Evolutionary conservation across 2,797 vertebrate species (phyloP).

Genomic region (Poeciliopsis gracilis): DNA sequence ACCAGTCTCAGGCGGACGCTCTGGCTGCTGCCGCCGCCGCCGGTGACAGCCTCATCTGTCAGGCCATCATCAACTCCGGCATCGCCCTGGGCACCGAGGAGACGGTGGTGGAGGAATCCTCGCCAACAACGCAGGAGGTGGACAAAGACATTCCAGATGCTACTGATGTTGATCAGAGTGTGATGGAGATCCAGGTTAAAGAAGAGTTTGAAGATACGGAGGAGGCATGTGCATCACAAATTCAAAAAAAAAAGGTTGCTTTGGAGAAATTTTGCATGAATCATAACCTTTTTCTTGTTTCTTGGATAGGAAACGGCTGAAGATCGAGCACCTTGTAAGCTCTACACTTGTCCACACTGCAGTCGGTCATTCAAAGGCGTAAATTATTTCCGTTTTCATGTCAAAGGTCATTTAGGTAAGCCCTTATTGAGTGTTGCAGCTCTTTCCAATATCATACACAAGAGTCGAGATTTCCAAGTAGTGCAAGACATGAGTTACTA

Average conservation of each 20-base stretch:
- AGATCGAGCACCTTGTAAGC: constrained; percentile 65
- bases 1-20: constrained; percentile 77
- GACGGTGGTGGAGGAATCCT: constrained; percentile 57
- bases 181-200: constrained; percentile 81
- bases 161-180: constrained; percentile 55
- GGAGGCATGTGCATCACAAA: constrained; percentile 40
- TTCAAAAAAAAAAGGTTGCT: background rate
- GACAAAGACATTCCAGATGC: constrained; percentile 65
- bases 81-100: constrained; percentile 86
- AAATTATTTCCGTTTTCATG: constrained; percentile 88
- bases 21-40: constrained; percentile 78
- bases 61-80: constrained; percentile 95
- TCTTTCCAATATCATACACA: background rate
- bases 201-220: constrained; percentile 80
- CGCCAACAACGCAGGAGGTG: constrained; percentile 40
- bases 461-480: background rate
- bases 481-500: background rate
- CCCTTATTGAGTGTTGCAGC: background rate
- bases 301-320: constrained; percentile 65
- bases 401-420: constrained; percentile 90
- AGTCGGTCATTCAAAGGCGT: constrained; percentile 86
- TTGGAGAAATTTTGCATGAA: background rate
- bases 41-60: constrained; percentile 90
- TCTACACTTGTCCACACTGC: constrained; percentile 89
- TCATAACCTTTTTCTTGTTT: background rate